Evolutionary conservation across 2,888 invertebrate genomes (phyloP).

Genomic region (Acrobasis repandana): DNA sequence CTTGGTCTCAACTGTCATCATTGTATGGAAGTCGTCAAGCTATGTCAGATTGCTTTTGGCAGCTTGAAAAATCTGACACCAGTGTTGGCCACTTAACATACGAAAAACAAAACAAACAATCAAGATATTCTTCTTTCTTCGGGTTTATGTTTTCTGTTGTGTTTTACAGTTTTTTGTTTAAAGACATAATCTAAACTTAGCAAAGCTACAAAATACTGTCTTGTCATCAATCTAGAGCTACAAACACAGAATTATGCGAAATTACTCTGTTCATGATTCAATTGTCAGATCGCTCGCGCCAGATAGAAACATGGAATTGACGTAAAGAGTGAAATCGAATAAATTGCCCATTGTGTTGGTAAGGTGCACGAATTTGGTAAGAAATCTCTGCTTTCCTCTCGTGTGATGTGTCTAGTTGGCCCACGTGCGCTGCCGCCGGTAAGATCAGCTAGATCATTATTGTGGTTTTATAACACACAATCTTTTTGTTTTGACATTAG

Average conservation of each 20-base stretch:
- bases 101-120: too few relatives aligned
- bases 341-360: slow-evolving; percentile 76
- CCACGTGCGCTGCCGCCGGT: slow-evolving; percentile 5
- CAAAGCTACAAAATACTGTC: too few relatives aligned
- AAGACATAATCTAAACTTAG: too few relatives aligned
- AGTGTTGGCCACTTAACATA: too few relatives aligned
- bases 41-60: too few relatives aligned
- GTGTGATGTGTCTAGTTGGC: slow-evolving; percentile 41
- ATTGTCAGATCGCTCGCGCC: slow-evolving; percentile 34
- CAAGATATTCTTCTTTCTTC: too few relatives aligned
- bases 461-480: not conserved
- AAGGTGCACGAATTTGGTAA: slow-evolving; percentile 73
- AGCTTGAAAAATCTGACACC: too few relatives aligned
- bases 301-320: slow-evolving; percentile 70
- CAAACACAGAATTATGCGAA: not conserved
- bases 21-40: too few relatives aligned
- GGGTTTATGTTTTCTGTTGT: too few relatives aligned
- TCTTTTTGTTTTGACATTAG: not conserved
- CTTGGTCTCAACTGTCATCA: too few relatives aligned
- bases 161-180: too few relatives aligned
- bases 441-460: slow-evolving; percentile 17
- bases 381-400: slow-evolving; percentile 73
- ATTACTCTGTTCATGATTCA: slow-evolving; percentile 5
- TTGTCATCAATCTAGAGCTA: not conserved
- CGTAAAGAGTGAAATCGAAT: slow-evolving; percentile 79